Evolutionary conservation across 2,113 vertebrate species (phyloP).

Genomic region (Syngnathus scovelli): DNA sequence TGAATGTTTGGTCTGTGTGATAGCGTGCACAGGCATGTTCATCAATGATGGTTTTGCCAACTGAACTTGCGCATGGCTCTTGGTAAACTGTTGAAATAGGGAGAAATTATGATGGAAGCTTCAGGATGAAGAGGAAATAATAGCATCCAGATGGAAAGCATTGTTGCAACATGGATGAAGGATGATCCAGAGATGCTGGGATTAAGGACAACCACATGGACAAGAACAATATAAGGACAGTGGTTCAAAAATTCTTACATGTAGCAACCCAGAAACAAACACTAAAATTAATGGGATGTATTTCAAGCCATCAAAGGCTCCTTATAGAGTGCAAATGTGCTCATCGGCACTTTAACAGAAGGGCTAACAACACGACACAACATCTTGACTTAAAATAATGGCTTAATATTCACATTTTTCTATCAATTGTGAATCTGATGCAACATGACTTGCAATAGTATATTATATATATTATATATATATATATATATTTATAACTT

Average conservation of each 20-base stretch:
- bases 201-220: conserved; percentile 6
- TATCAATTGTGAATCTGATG: background rate
- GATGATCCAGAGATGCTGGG: background rate
- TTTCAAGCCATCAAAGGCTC: background rate
- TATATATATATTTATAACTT: too few species aligned
- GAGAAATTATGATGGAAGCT: conserved; percentile 5
- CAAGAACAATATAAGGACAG: conserved; percentile 1
- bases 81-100: conserved; percentile 8
- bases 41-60: conserved; percentile 65
- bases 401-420: background rate
- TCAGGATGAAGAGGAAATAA: background rate
- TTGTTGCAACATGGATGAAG: background rate
- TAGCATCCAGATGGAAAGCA: background rate
- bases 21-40: conserved; percentile 17
- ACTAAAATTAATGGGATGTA: background rate
- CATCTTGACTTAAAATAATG: background rate
- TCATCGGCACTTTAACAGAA: background rate
- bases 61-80: conserved; percentile 4
- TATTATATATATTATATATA: too few species aligned
- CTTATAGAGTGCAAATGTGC: background rate
- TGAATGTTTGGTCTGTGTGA: conserved; percentile 8
- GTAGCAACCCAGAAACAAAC: background rate
- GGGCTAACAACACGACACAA: background rate
- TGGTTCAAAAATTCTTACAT: conserved; percentile 8
- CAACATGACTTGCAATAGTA: background rate